Percentiles rank a stretch among this genome's conserved stretches.
These are phyloP conservation scores for Hydropsyche betteni DNA, from an alignment of 2,888 invertebrate species.

Conservation along the genomic window DNA sequence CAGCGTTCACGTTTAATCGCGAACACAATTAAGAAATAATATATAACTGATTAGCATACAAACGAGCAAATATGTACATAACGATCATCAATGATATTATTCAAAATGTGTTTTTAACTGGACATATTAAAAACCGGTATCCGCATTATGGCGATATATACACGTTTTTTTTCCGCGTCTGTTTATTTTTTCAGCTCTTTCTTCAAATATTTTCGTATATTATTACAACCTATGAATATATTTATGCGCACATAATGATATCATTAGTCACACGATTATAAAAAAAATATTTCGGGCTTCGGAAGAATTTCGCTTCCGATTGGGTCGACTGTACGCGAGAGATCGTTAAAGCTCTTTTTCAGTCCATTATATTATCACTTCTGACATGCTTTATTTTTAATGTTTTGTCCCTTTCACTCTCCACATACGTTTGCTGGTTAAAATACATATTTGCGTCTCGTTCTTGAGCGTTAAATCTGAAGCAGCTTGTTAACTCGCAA, in stretches of 20 bases:
- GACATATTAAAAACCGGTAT: constrained; percentile 33
- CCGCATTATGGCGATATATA: constrained; percentile 3
- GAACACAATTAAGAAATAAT: constrained; percentile 39
- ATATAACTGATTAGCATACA: constrained; percentile 37
- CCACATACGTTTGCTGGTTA: background rate
- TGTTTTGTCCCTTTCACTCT: constrained; percentile 54
- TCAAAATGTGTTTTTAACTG: constrained; percentile 42
- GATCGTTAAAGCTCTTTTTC: constrained; percentile 46
- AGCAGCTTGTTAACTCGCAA: constrained; percentile 67
- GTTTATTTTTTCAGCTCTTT: background rate
- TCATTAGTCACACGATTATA: background rate
- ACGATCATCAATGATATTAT: constrained; percentile 30
- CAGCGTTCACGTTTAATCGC: background rate
- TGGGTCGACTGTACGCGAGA: constrained; percentile 37
- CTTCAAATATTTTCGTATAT: background rate
- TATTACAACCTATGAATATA: constrained; percentile 9
- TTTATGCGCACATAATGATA: constrained; percentile 1
- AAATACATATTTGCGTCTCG: constrained; percentile 54
- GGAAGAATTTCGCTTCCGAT: constrained; percentile 19
- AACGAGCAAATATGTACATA: constrained; percentile 34
- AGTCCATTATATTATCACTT: constrained; percentile 45
- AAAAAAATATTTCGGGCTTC: constrained; percentile 11
- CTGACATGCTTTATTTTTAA: constrained; percentile 41
- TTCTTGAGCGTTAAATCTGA: constrained; percentile 63
- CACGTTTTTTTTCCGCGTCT: constrained; percentile 12